These are phyloP conservation scores for Nipponacmea schrenckii DNA, from an alignment of 2,888 invertebrate genomes.

Conservation along the genomic window DNA sequence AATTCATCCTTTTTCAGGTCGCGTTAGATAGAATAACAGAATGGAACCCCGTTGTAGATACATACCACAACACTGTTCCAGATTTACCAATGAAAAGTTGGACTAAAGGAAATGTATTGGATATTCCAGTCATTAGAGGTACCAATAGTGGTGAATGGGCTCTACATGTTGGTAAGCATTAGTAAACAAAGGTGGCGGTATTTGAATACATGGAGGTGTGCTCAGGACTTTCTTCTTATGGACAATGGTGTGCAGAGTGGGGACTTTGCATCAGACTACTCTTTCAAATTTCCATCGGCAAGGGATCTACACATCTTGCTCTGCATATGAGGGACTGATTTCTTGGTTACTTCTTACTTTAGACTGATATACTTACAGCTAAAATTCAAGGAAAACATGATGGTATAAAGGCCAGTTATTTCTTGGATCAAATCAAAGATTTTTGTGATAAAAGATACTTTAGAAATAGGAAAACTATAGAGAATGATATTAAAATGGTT, in stretches of 20 bases:
- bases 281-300: too few species aligned
- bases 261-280: too few species aligned
- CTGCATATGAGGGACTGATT: too few species aligned
- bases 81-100: not conserved
- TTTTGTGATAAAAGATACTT: not conserved
- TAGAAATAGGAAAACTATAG: not conserved
- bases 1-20: not conserved
- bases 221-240: too few species aligned
- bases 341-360: too few species aligned
- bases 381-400: not conserved
- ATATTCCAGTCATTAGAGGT: not conserved
- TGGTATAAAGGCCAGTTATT: conserved; percentile 2
- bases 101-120: not conserved
- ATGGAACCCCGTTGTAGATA: not conserved
- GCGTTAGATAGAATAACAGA: not conserved
- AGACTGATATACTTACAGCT: not conserved
- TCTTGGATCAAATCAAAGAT: not conserved
- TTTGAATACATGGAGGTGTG: too few species aligned
- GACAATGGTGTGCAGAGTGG: too few species aligned
- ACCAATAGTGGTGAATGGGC: not conserved
- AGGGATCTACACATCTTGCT: too few species aligned
- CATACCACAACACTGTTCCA: not conserved
- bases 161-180: not conserved
- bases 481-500: conserved; percentile 1
- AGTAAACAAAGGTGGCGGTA: too few species aligned